Conservation (phyloP, 2,797 vertebrate species). For the Coranthus polyacanthus region DNA sequence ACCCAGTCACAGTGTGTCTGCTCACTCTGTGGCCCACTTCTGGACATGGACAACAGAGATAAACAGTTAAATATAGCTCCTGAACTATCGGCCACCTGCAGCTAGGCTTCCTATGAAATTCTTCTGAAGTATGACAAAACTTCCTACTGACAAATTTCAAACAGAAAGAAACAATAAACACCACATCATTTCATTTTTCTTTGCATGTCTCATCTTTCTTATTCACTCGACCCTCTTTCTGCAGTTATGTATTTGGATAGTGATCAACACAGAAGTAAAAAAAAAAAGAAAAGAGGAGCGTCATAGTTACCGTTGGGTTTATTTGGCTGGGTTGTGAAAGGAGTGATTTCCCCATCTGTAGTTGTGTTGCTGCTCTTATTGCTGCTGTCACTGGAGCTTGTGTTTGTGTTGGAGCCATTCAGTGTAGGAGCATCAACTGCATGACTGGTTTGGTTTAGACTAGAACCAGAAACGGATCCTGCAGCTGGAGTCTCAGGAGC, state of each 20-base stretch:
- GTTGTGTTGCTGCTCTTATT: constrained; percentile 5
- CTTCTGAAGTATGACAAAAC: constrained; percentile 32
- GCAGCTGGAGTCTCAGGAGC: background rate
- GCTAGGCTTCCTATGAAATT: constrained; percentile 25
- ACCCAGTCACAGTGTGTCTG: constrained; percentile 12
- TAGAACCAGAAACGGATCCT: fast-evolving
- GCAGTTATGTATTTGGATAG: background rate
- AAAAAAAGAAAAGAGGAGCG: background rate
- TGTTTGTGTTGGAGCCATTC: background rate
- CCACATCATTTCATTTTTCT: background rate
- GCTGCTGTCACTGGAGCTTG: background rate
- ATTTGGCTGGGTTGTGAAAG: background rate
- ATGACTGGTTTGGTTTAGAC: background rate
- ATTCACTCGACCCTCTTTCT: background rate
- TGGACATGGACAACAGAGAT: constrained; percentile 57
- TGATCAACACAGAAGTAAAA: background rate
- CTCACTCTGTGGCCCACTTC: constrained; percentile 34
- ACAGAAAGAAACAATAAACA: constrained; percentile 30
- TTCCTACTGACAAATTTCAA: constrained; percentile 20
- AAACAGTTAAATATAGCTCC: constrained; percentile 73
- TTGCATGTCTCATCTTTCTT: background rate
- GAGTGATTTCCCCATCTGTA: background rate
- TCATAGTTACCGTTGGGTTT: constrained; percentile 38
- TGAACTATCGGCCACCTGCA: constrained; percentile 39
- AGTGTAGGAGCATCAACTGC: background rate